Conservation (phyloP, 1,140 invertebrate genomes). For the Bombus pyrosoma region DNA sequence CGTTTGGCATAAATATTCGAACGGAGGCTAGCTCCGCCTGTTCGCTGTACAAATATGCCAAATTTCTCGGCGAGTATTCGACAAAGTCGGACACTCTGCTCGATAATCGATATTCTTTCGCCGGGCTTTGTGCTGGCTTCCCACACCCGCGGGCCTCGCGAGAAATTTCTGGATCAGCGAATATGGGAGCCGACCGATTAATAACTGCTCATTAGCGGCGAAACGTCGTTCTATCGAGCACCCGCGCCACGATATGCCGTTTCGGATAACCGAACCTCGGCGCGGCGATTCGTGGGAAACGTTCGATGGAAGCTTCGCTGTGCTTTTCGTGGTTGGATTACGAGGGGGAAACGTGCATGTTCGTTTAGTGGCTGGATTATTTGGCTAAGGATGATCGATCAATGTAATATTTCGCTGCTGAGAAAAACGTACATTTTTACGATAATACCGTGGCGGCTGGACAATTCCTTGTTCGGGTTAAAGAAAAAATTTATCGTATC, state of each 20-base stretch:
- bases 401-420: background rate
- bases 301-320: background rate
- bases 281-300: background rate
- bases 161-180: slow-evolving; percentile 43
- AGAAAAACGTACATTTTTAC: background rate
- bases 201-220: slow-evolving; percentile 46
- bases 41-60: slow-evolving; percentile 45
- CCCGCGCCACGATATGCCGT: background rate
- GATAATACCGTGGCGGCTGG: accelerated
- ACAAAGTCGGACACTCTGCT: background rate
- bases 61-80: slow-evolving; percentile 44
- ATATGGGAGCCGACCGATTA: slow-evolving; percentile 38
- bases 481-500: background rate
- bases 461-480: background rate
- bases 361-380: background rate
- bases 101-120: slow-evolving; percentile 39
- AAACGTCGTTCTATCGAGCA: slow-evolving; percentile 20
- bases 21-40: slow-evolving; percentile 16
- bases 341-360: background rate
- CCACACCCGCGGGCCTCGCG: slow-evolving; percentile 9
- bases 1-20: slow-evolving; percentile 36
- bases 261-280: background rate
- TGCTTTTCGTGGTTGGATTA: background rate
- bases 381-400: background rate
- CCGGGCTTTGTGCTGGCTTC: background rate